Percentiles rank a stretch among this genome's conserved stretches.
Evolutionary conservation across 2,113 vertebrate species (phyloP).

Genomic region (Pseudopipra pipra): DNA sequence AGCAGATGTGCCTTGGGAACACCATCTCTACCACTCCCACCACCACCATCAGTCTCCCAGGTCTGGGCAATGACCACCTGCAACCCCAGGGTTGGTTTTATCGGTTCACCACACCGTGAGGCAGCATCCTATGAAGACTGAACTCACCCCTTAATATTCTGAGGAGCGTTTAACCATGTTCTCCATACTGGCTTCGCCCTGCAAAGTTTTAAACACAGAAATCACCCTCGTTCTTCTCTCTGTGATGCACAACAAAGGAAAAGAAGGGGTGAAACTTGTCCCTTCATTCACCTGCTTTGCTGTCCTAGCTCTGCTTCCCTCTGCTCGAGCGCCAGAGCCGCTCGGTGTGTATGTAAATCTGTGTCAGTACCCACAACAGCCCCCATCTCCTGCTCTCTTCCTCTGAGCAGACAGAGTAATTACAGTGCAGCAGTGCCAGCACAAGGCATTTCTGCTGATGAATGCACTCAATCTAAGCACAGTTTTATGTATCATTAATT

Average conservation of each 20-base stretch:
- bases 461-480: slow-evolving; percentile 77
- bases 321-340: background rate
- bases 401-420: slow-evolving; percentile 76
- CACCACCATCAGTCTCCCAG: background rate
- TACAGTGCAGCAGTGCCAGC: slow-evolving; percentile 79
- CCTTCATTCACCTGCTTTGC: background rate
- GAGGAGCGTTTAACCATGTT: background rate
- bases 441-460: slow-evolving; percentile 79
- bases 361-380: slow-evolving; percentile 47
- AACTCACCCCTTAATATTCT: background rate
- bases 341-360: slow-evolving; percentile 68
- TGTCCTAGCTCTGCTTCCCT: background rate
- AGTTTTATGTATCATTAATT: slow-evolving; percentile 92
- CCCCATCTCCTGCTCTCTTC: slow-evolving; percentile 49
- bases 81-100: background rate
- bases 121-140: background rate
- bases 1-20: background rate
- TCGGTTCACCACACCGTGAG: background rate
- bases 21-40: background rate
- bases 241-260: background rate
- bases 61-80: background rate
- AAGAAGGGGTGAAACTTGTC: background rate
- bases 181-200: background rate
- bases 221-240: background rate
- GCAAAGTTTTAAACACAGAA: background rate